phyloP scores from a whole-genome alignment of 2,113 vertebrate species.

The Serinus canaria region DNA sequence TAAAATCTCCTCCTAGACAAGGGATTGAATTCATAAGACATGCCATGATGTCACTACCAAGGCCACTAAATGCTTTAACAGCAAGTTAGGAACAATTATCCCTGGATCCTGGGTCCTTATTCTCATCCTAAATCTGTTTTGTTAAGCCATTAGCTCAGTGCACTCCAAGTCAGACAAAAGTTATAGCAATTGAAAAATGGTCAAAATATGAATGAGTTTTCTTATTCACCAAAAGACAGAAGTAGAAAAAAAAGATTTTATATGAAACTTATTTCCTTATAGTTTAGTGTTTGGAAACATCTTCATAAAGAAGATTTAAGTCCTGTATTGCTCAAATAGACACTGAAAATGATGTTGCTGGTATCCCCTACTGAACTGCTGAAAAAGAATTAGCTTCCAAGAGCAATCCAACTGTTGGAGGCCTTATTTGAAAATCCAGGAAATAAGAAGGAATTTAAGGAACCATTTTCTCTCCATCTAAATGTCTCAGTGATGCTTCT shows the following conservation, averaged over 20 bases:
- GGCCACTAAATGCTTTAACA: not conserved
- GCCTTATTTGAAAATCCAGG: not conserved
- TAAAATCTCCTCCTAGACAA: not conserved
- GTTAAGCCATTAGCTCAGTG: not conserved
- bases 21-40: not conserved
- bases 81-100: not conserved
- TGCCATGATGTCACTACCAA: not conserved
- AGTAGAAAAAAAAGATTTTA: not conserved
- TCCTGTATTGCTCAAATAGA: not conserved
- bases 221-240: not conserved
- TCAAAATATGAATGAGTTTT: not conserved
- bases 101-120: not conserved
- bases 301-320: not conserved
- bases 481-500: not conserved
- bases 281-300: not conserved
- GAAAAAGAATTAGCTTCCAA: not conserved
- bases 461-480: not conserved
- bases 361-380: not conserved
- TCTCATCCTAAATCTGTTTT: not conserved
- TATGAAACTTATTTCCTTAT: not conserved
- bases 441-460: not conserved
- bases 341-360: not conserved
- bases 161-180: not conserved
- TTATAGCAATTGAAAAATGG: not conserved
- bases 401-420: not conserved